Conservation (phyloP, 2,113 vertebrate genomes). For the Podarcis muralis region DNA sequence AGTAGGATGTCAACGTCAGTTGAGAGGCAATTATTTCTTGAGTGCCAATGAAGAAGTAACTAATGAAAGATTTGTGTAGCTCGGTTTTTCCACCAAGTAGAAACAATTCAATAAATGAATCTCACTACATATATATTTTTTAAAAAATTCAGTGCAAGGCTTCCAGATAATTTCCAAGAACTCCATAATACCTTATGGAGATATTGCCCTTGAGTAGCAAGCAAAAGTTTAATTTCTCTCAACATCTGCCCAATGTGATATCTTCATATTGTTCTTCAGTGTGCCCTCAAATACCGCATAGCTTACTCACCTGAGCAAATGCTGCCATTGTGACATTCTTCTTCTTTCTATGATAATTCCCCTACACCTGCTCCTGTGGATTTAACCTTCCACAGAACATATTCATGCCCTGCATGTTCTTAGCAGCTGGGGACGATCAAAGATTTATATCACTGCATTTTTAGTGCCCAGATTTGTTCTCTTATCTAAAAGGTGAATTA, state of each 20-base stretch:
- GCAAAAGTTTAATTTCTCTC: not conserved
- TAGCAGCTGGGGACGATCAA: not conserved
- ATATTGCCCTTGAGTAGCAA: not conserved
- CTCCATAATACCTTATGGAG: fast-evolving
- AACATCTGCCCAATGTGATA: not conserved
- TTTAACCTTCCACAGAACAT: constrained; percentile 17
- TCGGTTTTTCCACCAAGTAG: not conserved
- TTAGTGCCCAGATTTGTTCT: constrained; percentile 8
- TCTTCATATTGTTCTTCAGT: not conserved
- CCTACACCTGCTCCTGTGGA: not conserved
- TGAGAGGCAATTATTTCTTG: not conserved
- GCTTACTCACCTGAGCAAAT: not conserved
- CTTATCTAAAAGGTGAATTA: constrained; percentile 25
- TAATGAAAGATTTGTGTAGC: not conserved
- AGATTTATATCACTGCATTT: not conserved
- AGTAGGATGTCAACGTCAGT: not conserved
- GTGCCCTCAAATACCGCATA: not conserved
- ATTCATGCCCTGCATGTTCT: not conserved
- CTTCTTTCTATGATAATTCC: constrained; percentile 2
- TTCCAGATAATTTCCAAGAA: not conserved
- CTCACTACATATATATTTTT: not conserved
- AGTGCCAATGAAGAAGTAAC: not conserved
- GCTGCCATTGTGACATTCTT: not conserved
- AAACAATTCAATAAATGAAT: not conserved
- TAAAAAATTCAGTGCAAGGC: not conserved